These are phyloP conservation scores for Leptoteleia sp. DNA, from an alignment of 1,140 invertebrate genomes.

Conservation along the genomic window DNA sequence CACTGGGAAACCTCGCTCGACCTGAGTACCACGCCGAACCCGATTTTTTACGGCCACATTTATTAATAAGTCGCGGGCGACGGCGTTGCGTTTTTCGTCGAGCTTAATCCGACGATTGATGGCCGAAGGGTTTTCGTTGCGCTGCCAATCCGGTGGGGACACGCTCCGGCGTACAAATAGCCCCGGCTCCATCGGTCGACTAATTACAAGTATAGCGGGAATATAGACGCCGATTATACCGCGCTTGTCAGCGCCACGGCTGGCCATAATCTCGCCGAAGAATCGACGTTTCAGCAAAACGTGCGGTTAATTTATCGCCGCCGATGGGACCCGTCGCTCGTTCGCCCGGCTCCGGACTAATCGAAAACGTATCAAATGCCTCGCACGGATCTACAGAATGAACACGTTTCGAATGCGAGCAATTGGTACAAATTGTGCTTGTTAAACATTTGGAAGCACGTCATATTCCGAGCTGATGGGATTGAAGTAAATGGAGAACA, in stretches of 20 bases:
- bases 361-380: too few species aligned
- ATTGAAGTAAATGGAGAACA: too few species aligned
- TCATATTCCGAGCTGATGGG: too few species aligned
- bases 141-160: conserved; percentile 33
- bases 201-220: conserved; percentile 44
- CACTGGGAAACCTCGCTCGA: neutral
- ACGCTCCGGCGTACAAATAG: conserved; percentile 39
- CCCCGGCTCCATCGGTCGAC: conserved; percentile 47
- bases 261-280: conserved; percentile 36
- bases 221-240: conserved; percentile 53
- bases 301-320: conserved; percentile 43
- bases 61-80: conserved; percentile 40
- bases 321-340: too few species aligned
- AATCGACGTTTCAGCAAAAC: conserved; percentile 48
- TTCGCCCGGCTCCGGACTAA: too few species aligned
- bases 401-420: too few species aligned
- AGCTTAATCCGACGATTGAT: conserved; percentile 25
- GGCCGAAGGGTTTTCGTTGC: conserved; percentile 32
- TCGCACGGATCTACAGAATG: too few species aligned
- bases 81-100: conserved; percentile 25
- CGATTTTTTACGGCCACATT: conserved; percentile 23
- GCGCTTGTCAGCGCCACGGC: conserved; percentile 46
- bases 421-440: too few species aligned
- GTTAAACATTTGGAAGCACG: too few species aligned
- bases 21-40: too few species aligned